Evolutionary conservation across 2,888 invertebrate genomes (phyloP), one percentile per base, ranked within the genome.

Genomic region (Rhagonycha fulva): DNA sequence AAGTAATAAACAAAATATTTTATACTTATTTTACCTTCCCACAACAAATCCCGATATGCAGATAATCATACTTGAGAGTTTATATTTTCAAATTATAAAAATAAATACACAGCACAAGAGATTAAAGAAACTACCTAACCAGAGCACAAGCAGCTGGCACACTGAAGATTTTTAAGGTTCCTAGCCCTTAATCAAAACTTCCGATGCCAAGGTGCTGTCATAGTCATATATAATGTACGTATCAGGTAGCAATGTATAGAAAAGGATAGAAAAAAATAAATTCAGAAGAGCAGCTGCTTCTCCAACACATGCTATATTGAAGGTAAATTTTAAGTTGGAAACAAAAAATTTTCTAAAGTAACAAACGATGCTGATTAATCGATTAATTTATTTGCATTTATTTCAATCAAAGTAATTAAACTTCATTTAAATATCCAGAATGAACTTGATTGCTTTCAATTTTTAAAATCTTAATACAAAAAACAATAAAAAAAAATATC

Each of bases 21-120:
- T 26, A 26, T 26, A 26, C 7, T 47, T 19, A 19, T 19, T 81
- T 83, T 85, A 89, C 90, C 89, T 90, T 88, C 89, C 90, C 86
- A 88, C 89, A 86, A 89, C 88, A 89, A 91, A 91, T 87, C 91
- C 91, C 72, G 91, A 91, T 84, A 91, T 90, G 84, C 91, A 91
- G 85, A 91, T 91, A 83, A 91, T 89, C 91, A 91, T 91, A 78
- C 83, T 60, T 24, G n/a, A 70, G n/a, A 26, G 2, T 28, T 60
- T 73, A 68, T 76, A 23, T 14, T 28, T 68, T 75, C 28, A 62
- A 62, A n/a, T 23, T 62, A 28, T 30, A 19, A 14, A 61, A 24
- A 32, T 32, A 63, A 12, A 62, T 19, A 12, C 66, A 71, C 63
- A 74, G 79, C 75, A 81, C 75, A 79, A 74, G 79, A 80, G 76